Conservation (phyloP, 2,888 invertebrate species). For the Opisthograptis luteolata region DNA sequence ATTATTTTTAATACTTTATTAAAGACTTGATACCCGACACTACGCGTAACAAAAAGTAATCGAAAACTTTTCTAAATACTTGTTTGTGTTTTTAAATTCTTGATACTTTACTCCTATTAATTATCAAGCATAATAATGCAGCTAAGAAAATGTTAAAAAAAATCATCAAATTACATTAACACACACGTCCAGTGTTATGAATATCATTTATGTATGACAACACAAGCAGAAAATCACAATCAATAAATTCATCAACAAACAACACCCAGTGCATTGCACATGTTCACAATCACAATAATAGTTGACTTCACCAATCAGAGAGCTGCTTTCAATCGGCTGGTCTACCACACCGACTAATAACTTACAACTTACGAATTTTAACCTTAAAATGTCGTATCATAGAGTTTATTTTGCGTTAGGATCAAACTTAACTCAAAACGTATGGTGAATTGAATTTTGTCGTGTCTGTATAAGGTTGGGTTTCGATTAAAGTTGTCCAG, state of each 20-base stretch:
- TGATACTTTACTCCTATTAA: too few relatives aligned
- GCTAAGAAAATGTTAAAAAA: too few relatives aligned
- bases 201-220: too few relatives aligned
- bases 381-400: conserved; percentile 9
- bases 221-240: neutral
- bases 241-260: conserved; percentile 25
- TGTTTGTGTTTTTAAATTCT: too few relatives aligned
- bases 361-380: conserved; percentile 18
- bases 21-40: too few relatives aligned
- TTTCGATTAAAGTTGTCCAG: neutral
- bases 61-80: too few relatives aligned
- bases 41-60: too few relatives aligned
- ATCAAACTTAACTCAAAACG: neutral
- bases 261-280: conserved; percentile 35
- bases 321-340: conserved; percentile 48
- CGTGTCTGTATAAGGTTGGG: neutral
- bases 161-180: neutral
- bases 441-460: conserved; percentile 3
- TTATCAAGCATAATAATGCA: too few relatives aligned
- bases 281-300: conserved; percentile 42
- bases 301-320: conserved; percentile 44
- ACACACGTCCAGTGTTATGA: neutral
- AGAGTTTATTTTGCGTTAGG: conserved; percentile 10
- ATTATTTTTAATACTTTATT: too few relatives aligned
- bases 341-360: conserved; percentile 48